A percentile compares a stretch with the other conserved stretches of the same genome.
These are phyloP conservation scores for Trypoxylus dichotomus DNA, from an alignment of 1,140 invertebrate species.

Conservation along the genomic window DNA sequence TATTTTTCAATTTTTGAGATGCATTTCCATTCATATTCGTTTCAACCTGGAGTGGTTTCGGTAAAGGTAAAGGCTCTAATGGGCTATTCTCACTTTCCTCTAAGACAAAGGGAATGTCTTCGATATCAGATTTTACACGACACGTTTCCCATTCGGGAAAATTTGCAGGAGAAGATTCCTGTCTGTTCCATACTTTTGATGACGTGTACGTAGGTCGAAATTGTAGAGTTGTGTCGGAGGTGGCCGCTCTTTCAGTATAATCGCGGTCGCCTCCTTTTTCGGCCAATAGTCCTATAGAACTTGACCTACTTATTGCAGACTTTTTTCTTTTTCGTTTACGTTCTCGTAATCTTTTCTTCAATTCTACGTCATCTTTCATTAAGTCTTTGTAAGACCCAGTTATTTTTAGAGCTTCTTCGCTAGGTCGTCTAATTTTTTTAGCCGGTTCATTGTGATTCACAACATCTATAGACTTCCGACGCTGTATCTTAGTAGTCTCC, in stretches of 20 bases:
- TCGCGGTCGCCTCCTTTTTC: conserved; percentile 45
- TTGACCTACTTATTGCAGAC: conserved; percentile 43
- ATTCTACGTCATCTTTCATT: conserved; percentile 54
- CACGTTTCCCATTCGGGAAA: conserved; percentile 39
- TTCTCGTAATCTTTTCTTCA: conserved; percentile 50
- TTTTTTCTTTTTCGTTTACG: conserved; percentile 57
- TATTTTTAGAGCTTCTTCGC: conserved; percentile 76
- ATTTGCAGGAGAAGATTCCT: conserved; percentile 35
- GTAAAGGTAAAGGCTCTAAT: conserved; percentile 38
- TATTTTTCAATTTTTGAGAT: neutral
- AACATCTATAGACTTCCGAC: conserved; percentile 64
- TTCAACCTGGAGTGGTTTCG: conserved; percentile 28
- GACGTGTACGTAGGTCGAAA: conserved; percentile 33
- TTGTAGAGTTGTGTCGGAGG: conserved; percentile 8
- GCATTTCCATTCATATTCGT: conserved; percentile 34
- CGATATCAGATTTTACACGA: conserved; percentile 36
- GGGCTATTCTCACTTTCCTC: conserved; percentile 49
- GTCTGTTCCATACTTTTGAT: conserved; percentile 35
- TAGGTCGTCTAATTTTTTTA: conserved; percentile 67
- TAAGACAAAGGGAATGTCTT: conserved; percentile 49
- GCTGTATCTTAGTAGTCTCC: conserved; percentile 50
- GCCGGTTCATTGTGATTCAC: conserved; percentile 55
- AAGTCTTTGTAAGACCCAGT: conserved; percentile 60
- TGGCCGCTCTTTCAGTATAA: neutral
- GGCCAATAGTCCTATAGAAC: conserved; percentile 42